A percentile compares a stretch with the other conserved stretches of the same genome.
Evolutionary conservation across 2,797 vertebrate genomes (phyloP).

Genomic region (Heliangelus exortis): DNA sequence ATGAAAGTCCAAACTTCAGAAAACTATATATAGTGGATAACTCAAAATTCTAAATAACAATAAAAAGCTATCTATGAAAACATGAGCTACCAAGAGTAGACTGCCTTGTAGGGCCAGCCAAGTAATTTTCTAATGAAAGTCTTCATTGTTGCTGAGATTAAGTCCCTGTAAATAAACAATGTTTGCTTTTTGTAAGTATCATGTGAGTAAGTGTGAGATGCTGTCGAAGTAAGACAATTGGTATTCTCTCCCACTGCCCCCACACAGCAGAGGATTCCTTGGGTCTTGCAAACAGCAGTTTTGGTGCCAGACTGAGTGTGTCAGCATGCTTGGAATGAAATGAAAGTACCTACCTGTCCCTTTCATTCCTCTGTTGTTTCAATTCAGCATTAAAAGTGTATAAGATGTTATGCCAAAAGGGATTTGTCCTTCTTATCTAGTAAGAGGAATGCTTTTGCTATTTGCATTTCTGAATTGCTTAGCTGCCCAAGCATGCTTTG

Average conservation of each 20-base stretch:
- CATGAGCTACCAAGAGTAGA: neutral
- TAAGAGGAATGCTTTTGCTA: conserved; percentile 84
- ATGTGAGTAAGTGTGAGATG: neutral
- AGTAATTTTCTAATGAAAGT: neutral
- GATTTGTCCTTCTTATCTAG: conserved; percentile 94
- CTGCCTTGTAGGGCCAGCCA: neutral
- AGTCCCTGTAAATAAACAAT: neutral
- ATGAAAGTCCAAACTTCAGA: neutral
- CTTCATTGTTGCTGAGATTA: neutral
- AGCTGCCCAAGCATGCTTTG: conserved; percentile 95
- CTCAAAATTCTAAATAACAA: neutral
- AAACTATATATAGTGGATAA: neutral
- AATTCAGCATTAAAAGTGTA: conserved; percentile 62
- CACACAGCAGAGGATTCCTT: conserved; percentile 1
- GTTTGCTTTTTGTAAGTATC: neutral
- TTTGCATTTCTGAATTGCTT: conserved; percentile 99
- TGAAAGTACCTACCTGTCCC: conserved; percentile 3
- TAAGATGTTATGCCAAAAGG: conserved; percentile 91
- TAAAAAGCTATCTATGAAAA: neutral
- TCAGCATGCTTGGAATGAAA: conserved; percentile 52
- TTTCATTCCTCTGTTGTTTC: conserved; percentile 59
- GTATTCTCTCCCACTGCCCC: conserved; percentile 9
- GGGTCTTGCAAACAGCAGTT: conserved; percentile 20
- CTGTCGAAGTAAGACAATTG: conserved; percentile 28
- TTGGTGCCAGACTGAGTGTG: conserved; percentile 8